Evolutionary conservation across 2,888 invertebrate species (phyloP).

Genomic region (Leptopilina drosophilae): DNA sequence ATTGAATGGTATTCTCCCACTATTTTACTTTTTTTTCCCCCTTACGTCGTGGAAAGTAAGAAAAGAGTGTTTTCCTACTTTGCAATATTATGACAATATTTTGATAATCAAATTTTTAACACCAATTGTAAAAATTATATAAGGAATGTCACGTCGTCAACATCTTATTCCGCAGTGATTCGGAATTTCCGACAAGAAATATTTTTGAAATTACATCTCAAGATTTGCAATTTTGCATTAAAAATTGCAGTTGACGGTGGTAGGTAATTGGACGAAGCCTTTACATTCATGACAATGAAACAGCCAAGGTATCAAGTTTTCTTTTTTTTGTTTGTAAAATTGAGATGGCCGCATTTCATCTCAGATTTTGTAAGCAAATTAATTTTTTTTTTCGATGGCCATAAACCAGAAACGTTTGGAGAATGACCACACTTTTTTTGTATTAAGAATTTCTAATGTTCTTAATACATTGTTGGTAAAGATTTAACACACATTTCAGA

Average conservation of each 20-base stretch:
- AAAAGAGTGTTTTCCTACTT: conserved; percentile 1
- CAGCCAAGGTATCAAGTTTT: conserved; percentile 50
- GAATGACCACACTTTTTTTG: conserved; percentile 21
- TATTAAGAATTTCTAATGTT: conserved; percentile 7
- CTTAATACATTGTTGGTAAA: conserved; percentile 27
- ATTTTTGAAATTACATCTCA: conserved; percentile 4
- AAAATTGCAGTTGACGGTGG: conserved; percentile 49
- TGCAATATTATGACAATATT: not conserved
- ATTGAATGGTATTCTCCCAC: not conserved
- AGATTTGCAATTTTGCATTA: not conserved
- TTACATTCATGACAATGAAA: conserved; percentile 65
- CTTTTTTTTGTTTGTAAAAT: conserved; percentile 47
- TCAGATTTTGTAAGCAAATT: conserved; percentile 56
- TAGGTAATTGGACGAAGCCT: conserved; percentile 65
- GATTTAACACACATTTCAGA: conserved; percentile 4
- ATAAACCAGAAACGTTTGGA: conserved; percentile 29
- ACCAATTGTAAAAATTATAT: conserved; percentile 17
- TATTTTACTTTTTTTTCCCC: not conserved
- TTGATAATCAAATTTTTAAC: not conserved
- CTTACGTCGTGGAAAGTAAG: too few relatives aligned
- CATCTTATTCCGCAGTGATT: conserved; percentile 37
- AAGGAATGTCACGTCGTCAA: conserved; percentile 18
- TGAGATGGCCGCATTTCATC: conserved; percentile 72
- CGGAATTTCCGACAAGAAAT: conserved; percentile 34
- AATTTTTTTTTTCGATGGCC: conserved; percentile 16